Conservation (phyloP, 2,797 vertebrate species). For the Hypotaenidia okinawae region DNA sequence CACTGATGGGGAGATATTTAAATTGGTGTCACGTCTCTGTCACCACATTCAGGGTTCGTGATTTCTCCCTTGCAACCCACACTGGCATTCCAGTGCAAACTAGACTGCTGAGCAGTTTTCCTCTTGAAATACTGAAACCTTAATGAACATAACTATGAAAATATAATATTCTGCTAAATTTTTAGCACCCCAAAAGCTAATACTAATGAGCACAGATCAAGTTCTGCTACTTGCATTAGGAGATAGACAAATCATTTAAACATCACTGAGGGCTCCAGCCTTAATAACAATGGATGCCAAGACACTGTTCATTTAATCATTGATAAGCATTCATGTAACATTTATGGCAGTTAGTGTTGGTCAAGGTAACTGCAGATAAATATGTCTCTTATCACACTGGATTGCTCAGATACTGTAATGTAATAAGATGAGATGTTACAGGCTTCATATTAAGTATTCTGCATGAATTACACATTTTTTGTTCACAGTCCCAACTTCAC, state of each 20-base stretch:
- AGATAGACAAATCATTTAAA: not conserved
- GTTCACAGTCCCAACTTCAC: not conserved
- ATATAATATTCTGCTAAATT: not conserved
- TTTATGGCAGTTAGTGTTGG: not conserved
- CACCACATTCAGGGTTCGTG: rapidly evolving
- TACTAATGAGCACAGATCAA: not conserved
- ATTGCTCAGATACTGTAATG: not conserved
- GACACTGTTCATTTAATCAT: not conserved
- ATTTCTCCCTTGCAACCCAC: not conserved
- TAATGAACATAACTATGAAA: not conserved
- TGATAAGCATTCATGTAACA: not conserved
- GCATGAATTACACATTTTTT: not conserved
- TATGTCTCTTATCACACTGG: not conserved
- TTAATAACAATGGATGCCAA: not conserved
- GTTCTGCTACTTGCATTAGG: not conserved
- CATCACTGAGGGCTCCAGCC: not conserved
- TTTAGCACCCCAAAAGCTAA: not conserved
- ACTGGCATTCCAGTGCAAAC: not conserved
- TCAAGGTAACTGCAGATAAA: not conserved
- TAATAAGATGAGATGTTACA: not conserved
- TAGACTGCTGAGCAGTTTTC: not conserved
- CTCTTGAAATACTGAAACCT: not conserved
- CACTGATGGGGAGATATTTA: not conserved
- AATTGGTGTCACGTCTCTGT: not conserved
- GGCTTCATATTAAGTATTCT: not conserved